Base-by-base conservation (phyloP, 2,797 vertebrate genomes). In the Neomorphus geoffroyi region DNA sequence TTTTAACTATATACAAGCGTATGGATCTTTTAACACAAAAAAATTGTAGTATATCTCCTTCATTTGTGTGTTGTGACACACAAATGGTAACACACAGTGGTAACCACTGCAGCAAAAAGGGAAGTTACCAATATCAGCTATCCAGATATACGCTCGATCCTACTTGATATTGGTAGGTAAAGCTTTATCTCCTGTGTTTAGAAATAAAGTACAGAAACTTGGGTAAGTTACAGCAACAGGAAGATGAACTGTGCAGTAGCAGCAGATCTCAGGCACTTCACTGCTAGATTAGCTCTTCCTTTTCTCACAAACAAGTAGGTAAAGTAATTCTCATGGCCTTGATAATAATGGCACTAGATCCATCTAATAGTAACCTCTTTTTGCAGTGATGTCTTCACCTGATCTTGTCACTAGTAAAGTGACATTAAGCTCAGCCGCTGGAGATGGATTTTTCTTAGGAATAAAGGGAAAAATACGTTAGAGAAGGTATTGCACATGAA, bases 21-120 rank as follows among this genome's bases (percentile, higher is more conserved):
- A 50, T 7, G 10, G 18, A 46, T 35, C 62, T 74, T 92, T 74
- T n/a, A 48, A 66, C 39, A 45, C 45, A 35, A 18, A 54, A 57
- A 51, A 81, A 39, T 37, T 12, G 16, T 17, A 51, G 32, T 26
- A 41, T 22, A 41, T 22, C 24, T 24, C 32, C 41, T 66, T 56
- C 4, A 5, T 32, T 26, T 54, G 10, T 66, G 21, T 3, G 0
- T 26, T 57, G 19, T 3, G 0, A 58, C n/a, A n/a, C n/a, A n/a
- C n/a, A n/a, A n/a, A n/a, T n/a, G n/a, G n/a, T 46, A 19, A 64
- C 74, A 51, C 22, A n/a, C 22, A 39, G 45, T 26, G 8, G 19
- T 80, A 64, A 58, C 6, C n/a, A 12, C 22, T 41, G 57, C 39
- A 18, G 37, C 51, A 46, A 22, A 46, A 33, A 33, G 1, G 6